Evolutionary conservation across 2,888 invertebrate species (phyloP).

Genomic region (Phyllotreta cruciferae): DNA sequence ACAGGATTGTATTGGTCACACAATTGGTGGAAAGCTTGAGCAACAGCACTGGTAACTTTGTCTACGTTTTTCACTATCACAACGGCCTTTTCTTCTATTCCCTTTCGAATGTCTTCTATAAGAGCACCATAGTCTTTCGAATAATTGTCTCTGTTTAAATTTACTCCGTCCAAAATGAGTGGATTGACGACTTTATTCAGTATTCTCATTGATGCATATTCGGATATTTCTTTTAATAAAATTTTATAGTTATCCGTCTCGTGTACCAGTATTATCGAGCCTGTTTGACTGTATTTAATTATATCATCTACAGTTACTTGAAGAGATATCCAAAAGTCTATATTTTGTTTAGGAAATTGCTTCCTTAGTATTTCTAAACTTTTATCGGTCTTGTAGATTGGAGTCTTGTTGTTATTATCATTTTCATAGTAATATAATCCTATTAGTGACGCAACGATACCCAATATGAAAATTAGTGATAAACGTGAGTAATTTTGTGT

Average conservation of each 20-base stretch:
- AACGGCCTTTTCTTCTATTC: conserved; percentile 48
- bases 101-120: conserved; percentile 46
- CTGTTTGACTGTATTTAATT: conserved; percentile 50
- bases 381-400: background rate
- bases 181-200: conserved; percentile 38
- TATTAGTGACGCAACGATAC: too few relatives aligned
- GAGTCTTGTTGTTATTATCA: too few relatives aligned
- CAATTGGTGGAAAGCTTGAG: conserved; percentile 65
- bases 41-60: conserved; percentile 54
- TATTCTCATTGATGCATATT: conserved; percentile 50
- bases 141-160: conserved; percentile 50
- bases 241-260: conserved; percentile 44
- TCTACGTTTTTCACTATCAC: conserved; percentile 57
- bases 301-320: conserved; percentile 53
- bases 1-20: conserved; percentile 65
- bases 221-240: conserved; percentile 53
- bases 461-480: too few relatives aligned
- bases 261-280: conserved; percentile 59
- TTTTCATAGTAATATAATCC: too few relatives aligned
- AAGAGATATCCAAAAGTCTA: conserved; percentile 55
- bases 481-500: too few relatives aligned
- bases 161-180: conserved; percentile 47
- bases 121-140: conserved; percentile 51
- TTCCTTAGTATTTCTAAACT: conserved; percentile 40
- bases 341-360: conserved; percentile 54